Conservation (phyloP, 2,113 vertebrate genomes). For the Tachysurus fulvidraco region DNA sequence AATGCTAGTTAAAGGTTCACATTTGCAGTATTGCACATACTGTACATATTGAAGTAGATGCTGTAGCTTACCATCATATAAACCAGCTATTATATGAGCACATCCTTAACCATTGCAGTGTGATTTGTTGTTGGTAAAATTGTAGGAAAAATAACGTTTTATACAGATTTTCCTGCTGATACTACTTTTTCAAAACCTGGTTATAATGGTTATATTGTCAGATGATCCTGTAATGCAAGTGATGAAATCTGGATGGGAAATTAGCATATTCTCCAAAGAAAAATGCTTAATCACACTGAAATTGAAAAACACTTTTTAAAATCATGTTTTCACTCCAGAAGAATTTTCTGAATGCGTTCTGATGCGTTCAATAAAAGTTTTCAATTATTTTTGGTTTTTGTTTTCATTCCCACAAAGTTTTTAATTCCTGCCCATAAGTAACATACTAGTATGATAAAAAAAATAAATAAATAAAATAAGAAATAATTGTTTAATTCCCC, state of each 20-base stretch:
- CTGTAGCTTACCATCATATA: neutral
- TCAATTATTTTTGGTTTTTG: neutral
- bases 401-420: neutral
- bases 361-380: neutral
- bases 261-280: neutral
- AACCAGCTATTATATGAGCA: neutral
- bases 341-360: neutral
- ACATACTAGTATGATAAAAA: neutral
- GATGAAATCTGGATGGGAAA: no score
- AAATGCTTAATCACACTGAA: neutral
- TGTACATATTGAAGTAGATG: neutral
- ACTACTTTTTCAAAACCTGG: neutral
- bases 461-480: neutral
- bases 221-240: neutral
- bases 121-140: neutral
- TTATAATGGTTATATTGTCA: neutral
- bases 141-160: neutral
- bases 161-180: neutral
- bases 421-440: neutral
- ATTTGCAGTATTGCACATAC: neutral
- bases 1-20: neutral
- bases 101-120: neutral
- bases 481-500: no score
- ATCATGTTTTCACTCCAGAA: neutral
- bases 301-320: neutral